Evolutionary conservation across 2,113 vertebrate genomes (phyloP), one percentile per base, ranked within the genome.

Genomic region (Garra rufa): DNA sequence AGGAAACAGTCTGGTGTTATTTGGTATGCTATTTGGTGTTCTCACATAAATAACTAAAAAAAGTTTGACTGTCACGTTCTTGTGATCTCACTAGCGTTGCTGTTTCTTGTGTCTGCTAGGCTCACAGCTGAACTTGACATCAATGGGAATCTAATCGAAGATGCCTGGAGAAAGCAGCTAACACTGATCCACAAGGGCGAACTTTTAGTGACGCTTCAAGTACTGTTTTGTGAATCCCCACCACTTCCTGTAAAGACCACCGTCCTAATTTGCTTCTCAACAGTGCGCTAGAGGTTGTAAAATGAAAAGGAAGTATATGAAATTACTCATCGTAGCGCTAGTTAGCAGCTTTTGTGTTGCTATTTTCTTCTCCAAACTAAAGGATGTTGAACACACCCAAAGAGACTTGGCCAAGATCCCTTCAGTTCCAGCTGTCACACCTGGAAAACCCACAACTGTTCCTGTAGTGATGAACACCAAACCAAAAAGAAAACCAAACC

Each of bases 361-460:
- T 4, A n/a, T 93, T 1, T 74, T 93, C 17, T 92, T 91, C 83
- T 87, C 90, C 0, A 84, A 57, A 0, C 14, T 92, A 0, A 83
- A 69, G 0, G 73, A 90, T 17, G 73, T 1, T 1, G 21, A 34
- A 17, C 21, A n/a, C 65, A n/a, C 48, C 10, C 75, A 6, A 79
- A 84, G 3, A 9, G 2, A 9, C 0, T 1, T 8, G 24, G 6
- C 1, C 0, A 76, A 71, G 43, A 76, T 38, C 1, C 1, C 11
- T 1, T 14, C 8, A 1, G 15, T 15, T 10, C 6, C 15, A 6
- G 4, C 38, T 44, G 1, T 0, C 9, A 2, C 8, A 4, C n/a
- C 6, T 8, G 44, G 15, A 19, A 52, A 69, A 7, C 52, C 14
- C 2, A 14, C 57, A 21, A 5, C 15, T 30, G 10, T 1, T n/a